These are phyloP conservation scores for Atta texana DNA, from an alignment of 1,140 invertebrate genomes.

Conservation along the genomic window DNA sequence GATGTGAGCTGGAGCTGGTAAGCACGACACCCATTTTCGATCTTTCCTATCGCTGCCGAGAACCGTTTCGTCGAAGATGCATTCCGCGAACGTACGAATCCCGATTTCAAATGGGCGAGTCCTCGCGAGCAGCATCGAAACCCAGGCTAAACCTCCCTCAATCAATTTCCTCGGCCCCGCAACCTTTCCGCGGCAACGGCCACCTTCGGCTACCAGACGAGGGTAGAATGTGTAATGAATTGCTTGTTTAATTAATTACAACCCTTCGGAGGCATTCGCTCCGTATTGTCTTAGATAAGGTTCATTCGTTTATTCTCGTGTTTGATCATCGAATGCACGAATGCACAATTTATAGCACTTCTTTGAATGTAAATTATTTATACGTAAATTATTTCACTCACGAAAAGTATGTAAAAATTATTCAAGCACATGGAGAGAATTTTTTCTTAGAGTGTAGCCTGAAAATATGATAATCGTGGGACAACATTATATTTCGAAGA, in stretches of 20 bases:
- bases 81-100: slow-evolving; percentile 51
- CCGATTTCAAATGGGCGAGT: slow-evolving; percentile 45
- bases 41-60: slow-evolving; percentile 52
- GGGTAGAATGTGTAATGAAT: slow-evolving; percentile 86
- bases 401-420: background rate
- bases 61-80: slow-evolving; percentile 45
- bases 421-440: background rate
- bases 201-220: slow-evolving; percentile 78
- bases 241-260: slow-evolving; percentile 87
- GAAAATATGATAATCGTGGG: too few relatives aligned
- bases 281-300: slow-evolving; percentile 51
- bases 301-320: slow-evolving; percentile 37
- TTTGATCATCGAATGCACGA: slow-evolving; percentile 36
- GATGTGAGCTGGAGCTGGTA: slow-evolving; percentile 17
- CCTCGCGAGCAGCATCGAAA: slow-evolving; percentile 32
- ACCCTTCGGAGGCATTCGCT: slow-evolving; percentile 74
- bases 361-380: background rate
- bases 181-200: slow-evolving; percentile 79
- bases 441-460: too few relatives aligned
- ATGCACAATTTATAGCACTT: slow-evolving; percentile 6
- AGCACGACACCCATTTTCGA: slow-evolving; percentile 53
- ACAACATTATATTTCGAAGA: too few relatives aligned
- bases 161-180: slow-evolving; percentile 84
- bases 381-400: background rate
- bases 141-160: slow-evolving; percentile 81